Percentiles rank a stretch among this genome's conserved stretches.
phyloP scores from a whole-genome alignment of 2,797 vertebrate species.

The Threskiornis aethiopicus region DNA sequence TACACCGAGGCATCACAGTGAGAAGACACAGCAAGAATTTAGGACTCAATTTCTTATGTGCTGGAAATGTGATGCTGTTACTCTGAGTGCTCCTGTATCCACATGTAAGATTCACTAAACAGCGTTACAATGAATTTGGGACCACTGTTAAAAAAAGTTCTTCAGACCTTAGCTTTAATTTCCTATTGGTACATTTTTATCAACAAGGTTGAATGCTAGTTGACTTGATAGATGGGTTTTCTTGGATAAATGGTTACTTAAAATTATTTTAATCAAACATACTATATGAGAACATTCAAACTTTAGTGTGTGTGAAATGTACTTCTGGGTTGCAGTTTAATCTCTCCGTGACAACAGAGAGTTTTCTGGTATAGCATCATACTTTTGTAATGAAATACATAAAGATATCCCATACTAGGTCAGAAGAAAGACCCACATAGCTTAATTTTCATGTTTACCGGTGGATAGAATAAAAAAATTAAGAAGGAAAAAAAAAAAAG shows the following conservation, averaged over 20 bases:
- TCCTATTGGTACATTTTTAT: not conserved
- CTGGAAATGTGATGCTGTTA: not conserved
- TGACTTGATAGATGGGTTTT: not conserved
- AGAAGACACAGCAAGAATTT: slow-evolving; percentile 6
- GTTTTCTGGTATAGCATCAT: not conserved
- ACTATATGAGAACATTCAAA: not conserved
- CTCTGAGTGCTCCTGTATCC: not conserved
- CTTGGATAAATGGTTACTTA: not conserved
- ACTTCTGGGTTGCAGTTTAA: not conserved
- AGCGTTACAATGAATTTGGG: not conserved
- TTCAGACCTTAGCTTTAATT: not conserved
- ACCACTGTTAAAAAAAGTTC: rapidly evolving
- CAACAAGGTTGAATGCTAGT: not conserved
- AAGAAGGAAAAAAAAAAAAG: not conserved
- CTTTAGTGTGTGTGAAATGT: not conserved
- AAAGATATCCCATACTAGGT: not conserved
- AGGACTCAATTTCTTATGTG: not conserved
- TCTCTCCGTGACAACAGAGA: not conserved
- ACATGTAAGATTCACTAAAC: not conserved
- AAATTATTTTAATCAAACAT: not conserved
- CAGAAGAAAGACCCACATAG: not conserved
- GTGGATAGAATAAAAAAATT: not conserved
- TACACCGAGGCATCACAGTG: not conserved
- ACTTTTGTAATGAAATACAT: not conserved
- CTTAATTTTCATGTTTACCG: not conserved